A percentile compares a stretch with the other conserved stretches of the same genome.
phyloP scores from a whole-genome alignment of 2,113 vertebrate species.

The Boulengeromyrus knoepffleri region DNA sequence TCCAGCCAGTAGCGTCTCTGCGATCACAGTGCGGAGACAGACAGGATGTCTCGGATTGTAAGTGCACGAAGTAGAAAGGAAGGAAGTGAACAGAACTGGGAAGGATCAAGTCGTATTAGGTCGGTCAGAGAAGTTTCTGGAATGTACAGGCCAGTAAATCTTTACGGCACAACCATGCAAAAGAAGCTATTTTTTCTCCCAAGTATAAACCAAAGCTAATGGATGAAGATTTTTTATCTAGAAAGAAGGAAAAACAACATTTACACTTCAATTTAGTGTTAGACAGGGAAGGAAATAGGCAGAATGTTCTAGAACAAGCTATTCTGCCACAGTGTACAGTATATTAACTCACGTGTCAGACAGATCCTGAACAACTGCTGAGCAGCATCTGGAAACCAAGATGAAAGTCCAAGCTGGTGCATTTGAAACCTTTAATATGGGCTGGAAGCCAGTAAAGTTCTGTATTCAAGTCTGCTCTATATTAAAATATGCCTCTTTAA shows the following conservation, averaged over 20 bases:
- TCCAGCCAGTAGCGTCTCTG: background rate
- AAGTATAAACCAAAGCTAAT: background rate
- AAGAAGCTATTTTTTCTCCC: background rate
- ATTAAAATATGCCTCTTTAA: slow-evolving; percentile 7
- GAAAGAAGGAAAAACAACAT: background rate
- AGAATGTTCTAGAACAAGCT: background rate
- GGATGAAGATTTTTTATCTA: background rate
- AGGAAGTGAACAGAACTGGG: slow-evolving; percentile 3
- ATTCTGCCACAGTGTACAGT: background rate
- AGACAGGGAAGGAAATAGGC: background rate
- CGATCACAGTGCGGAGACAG: background rate
- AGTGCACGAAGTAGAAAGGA: background rate
- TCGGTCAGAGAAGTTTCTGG: slow-evolving; percentile 12
- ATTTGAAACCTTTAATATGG: background rate
- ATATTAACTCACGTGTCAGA: background rate
- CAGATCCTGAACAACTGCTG: background rate
- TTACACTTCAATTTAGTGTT: background rate
- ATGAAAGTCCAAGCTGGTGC: background rate
- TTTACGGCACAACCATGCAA: background rate
- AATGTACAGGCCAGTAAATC: slow-evolving; percentile 2
- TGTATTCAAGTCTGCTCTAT: background rate
- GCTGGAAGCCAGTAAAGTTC: background rate
- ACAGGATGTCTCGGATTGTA: background rate
- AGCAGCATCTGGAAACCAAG: background rate
- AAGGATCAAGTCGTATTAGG: slow-evolving; percentile 4